Conservation (phyloP, 2,888 invertebrate species). For the Himalopsyche kuldschensis region DNA sequence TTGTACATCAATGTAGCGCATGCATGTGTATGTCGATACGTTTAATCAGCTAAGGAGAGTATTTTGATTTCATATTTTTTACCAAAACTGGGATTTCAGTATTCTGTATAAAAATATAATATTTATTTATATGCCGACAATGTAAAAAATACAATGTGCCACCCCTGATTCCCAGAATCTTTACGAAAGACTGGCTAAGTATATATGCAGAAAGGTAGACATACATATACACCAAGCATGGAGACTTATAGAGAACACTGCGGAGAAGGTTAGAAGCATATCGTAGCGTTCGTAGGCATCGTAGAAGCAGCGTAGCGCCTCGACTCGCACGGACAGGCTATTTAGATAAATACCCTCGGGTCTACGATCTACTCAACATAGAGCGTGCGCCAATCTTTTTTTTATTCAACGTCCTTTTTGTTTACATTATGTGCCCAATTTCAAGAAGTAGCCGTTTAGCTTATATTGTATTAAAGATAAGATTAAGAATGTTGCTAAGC, state of each 20-base stretch:
- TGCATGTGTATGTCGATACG: too few species aligned
- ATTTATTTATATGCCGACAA: too few species aligned
- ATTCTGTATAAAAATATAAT: too few species aligned
- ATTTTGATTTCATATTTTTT: too few species aligned
- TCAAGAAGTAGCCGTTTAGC: not conserved
- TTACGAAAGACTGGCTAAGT: not conserved
- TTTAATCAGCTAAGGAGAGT: too few species aligned
- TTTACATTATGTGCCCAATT: not conserved
- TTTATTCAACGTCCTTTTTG: not conserved
- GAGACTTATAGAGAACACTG: conserved; percentile 47
- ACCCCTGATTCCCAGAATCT: not conserved
- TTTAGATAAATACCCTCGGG: conserved; percentile 52
- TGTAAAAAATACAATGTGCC: too few species aligned
- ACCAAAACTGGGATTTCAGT: too few species aligned
- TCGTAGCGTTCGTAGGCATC: not conserved
- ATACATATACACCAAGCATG: conserved; percentile 39
- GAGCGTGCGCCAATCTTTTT: conserved; percentile 14
- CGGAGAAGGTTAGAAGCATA: conserved; percentile 44
- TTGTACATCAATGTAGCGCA: too few species aligned
- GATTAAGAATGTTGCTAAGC: not conserved
- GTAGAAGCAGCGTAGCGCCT: conserved; percentile 43
- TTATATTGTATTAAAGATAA: not conserved
- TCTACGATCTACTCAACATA: conserved; percentile 13
- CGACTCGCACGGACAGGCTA: conserved; percentile 56
- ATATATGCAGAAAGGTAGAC: not conserved